Conservation (phyloP, 2,888 invertebrate genomes). For the Chorisops tibialis region DNA sequence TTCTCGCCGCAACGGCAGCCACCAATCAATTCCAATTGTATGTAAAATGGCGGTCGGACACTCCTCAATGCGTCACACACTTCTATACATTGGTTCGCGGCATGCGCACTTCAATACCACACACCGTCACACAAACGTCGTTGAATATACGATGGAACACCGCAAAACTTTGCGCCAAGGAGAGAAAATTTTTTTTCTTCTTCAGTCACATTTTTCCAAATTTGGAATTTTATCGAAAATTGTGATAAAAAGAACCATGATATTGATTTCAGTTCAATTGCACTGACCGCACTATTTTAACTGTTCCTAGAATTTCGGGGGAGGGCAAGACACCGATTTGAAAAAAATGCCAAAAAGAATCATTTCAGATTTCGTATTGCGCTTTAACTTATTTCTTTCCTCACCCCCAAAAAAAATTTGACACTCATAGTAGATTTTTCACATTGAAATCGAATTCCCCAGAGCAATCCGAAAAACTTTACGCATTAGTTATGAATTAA, state of each 20-base stretch:
- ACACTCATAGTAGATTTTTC: too few relatives aligned
- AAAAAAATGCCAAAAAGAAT: too few relatives aligned
- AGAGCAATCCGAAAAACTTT: background rate
- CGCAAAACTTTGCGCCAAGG: constrained; percentile 22
- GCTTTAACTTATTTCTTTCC: too few relatives aligned
- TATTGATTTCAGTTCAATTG: too few relatives aligned
- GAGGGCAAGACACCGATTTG: too few relatives aligned
- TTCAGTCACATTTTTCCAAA: constrained; percentile 13
- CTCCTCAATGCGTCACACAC: constrained; percentile 62
- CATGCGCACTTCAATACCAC: constrained; percentile 13
- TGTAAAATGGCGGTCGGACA: constrained; percentile 60
- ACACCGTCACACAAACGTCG: background rate
- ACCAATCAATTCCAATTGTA: constrained; percentile 2
- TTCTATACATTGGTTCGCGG: background rate
- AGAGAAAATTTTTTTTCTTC: background rate
- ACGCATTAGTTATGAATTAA: background rate
- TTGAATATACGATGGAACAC: too few relatives aligned
- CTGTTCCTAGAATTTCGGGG: too few relatives aligned
- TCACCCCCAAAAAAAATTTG: too few relatives aligned
- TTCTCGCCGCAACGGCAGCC: background rate
- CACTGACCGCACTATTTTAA: too few relatives aligned
- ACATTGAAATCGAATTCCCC: too few relatives aligned
- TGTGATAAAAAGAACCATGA: background rate
- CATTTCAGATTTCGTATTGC: too few relatives aligned
- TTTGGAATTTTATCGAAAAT: constrained; percentile 20